Percentiles rank a stretch among this genome's conserved stretches.
Conservation (phyloP, 2,888 invertebrate species). For the Zhuqinia jingwanae region DNA sequence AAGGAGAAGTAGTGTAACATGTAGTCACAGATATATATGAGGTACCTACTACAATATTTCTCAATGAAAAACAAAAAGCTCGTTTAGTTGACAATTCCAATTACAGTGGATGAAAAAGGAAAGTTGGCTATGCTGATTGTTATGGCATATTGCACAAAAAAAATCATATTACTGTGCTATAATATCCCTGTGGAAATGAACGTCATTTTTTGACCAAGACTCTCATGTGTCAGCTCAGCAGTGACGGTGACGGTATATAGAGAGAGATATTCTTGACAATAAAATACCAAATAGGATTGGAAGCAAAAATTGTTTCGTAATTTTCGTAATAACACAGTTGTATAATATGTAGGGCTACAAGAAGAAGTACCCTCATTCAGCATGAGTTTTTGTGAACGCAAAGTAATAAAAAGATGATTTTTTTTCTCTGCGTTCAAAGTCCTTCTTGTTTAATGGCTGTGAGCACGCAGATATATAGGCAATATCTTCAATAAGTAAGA, state of each 20-base stretch:
- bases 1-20: background rate
- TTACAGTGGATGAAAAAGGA: conserved; percentile 19
- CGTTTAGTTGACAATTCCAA: background rate
- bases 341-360: no score
- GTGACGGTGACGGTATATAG: background rate
- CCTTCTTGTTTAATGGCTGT: no score
- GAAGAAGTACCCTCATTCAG: no score
- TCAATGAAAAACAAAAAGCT: background rate
- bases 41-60: background rate
- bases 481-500: no score
- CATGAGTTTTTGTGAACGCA: no score
- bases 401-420: no score
- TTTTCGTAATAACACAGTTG: no score
- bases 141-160: background rate
- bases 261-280: no score
- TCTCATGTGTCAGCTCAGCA: background rate
- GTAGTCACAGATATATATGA: background rate
- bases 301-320: no score
- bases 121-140: conserved; percentile 34
- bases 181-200: background rate
- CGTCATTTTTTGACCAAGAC: background rate
- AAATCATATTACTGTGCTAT: background rate
- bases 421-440: no score
- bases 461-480: no score
- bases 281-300: background rate